Evolutionary conservation across 2,888 invertebrate genomes (phyloP), one percentile per base, ranked within the genome.

Genomic region (Diadegma fenestrale): DNA sequence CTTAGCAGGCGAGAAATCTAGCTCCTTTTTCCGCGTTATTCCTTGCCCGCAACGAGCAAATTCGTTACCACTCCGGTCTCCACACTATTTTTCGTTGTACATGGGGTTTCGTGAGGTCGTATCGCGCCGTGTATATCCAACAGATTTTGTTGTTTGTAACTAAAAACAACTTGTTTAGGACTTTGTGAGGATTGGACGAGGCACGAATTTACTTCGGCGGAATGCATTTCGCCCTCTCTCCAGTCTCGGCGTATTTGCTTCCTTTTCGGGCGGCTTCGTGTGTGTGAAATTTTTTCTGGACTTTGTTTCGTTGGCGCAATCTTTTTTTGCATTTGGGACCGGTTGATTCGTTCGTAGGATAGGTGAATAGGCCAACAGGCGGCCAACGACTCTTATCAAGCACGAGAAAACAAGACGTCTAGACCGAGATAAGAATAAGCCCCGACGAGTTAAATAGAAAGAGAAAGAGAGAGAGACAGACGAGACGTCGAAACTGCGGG

Each of bases 41-140:
- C 19, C 48, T 43, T 17, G 64, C 30, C 72, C 68, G 58, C 63
- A 80, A 86, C 81, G 85, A 68, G 80, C 30, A 88, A 87, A 87
- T 64, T 54, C 80, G 54, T 76, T 71, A 68, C 77, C 58, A 48
- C 61, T 14, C 72, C 26, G 14, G 48, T 61, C 43, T 63, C 63
- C 76, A 58, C 41, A 45, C 37, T 10, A 14, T 17, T 51, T 14
- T 2, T 14, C 61, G 37, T 26, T 69, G 68, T 69, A 61, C 22
- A 71, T 71, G 69, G 73, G 69, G 48, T 75, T 80, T 83, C 73
- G 68, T 69, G 45, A 73, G 26, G 26, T 78, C 48, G 54, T 78
- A 72, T 37, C 54, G 19, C 41, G 19, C 14, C 58, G 30, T 41
- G 51, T 64, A 45, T 54, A 22, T 51, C 58, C 58, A 14, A 26